phyloP scores from a whole-genome alignment of 1,140 invertebrate species.

The Ceratosolen fusciceps region DNA sequence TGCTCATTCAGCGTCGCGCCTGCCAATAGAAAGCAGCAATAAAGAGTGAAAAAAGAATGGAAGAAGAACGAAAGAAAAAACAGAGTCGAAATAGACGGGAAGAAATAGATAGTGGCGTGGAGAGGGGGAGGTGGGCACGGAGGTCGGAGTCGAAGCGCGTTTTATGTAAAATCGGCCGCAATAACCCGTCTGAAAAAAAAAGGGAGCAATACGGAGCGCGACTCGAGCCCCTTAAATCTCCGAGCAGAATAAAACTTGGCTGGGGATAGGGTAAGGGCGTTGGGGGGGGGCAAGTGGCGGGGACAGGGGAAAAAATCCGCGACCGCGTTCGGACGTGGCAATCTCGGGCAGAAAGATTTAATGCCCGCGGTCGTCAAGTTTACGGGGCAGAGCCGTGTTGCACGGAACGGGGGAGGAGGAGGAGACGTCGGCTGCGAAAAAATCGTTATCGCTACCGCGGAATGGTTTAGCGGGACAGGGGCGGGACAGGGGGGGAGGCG shows the following conservation, averaged over 20 bases:
- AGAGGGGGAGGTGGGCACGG: neutral
- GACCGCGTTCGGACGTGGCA: neutral
- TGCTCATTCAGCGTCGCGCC: neutral
- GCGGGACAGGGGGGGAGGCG: no score
- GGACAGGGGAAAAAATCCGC: neutral
- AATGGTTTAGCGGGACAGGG: neutral
- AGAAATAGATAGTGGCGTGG: neutral
- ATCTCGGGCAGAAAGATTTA: slow-evolving; percentile 30
- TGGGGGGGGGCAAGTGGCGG: neutral
- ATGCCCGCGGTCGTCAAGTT: slow-evolving; percentile 16
- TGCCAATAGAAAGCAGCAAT: neutral
- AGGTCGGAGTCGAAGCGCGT: no score
- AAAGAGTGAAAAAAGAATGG: neutral
- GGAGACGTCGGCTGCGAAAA: neutral
- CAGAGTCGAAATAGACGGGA: neutral
- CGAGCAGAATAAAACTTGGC: slow-evolving; percentile 1
- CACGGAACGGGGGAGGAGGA: neutral
- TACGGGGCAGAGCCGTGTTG: neutral
- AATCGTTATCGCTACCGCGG: neutral
- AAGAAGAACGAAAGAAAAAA: no score
- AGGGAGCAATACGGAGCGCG: neutral
- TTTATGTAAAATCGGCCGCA: neutral
- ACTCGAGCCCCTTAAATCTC: slow-evolving; percentile 14
- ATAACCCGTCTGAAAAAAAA: neutral
- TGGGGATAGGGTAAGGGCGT: neutral